These are phyloP conservation scores for Dendropsophus ebraccatus DNA, from an alignment of 2,113 vertebrate genomes.

Conservation along the genomic window DNA sequence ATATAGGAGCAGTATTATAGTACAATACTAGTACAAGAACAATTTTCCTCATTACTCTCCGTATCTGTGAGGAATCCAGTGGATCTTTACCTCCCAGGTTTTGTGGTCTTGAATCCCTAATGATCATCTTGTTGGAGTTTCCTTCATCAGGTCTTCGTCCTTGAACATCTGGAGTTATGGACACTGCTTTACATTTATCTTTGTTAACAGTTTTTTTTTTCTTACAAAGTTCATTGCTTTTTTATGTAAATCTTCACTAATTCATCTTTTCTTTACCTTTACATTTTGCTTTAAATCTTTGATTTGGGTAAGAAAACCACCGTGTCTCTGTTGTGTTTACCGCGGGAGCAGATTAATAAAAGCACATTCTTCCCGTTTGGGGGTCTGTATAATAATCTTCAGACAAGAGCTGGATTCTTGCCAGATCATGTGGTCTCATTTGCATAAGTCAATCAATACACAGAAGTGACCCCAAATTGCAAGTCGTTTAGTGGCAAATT, in stretches of 20 bases:
- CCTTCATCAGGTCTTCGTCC: background rate
- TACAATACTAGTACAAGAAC: no score
- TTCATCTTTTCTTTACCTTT: background rate
- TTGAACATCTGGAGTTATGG: background rate
- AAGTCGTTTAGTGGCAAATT: background rate
- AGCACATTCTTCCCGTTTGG: background rate
- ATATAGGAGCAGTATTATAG: no score
- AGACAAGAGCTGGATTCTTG: background rate
- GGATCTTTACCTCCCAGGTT: background rate
- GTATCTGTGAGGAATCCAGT: no score
- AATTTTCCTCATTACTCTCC: no score
- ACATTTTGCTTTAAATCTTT: background rate
- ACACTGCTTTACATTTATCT: background rate
- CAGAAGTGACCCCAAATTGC: background rate
- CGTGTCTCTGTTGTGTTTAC: background rate
- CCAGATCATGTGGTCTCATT: background rate
- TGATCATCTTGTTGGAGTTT: background rate
- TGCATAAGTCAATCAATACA: constrained; percentile 2
- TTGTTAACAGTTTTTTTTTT: background rate
- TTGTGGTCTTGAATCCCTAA: background rate
- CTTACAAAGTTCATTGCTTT: background rate
- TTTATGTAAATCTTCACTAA: background rate
- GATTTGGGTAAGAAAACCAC: background rate
- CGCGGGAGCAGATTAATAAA: background rate
- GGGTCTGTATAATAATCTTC: constrained; percentile 9